Base-by-base conservation (phyloP, 2,113 vertebrate species). In the human (Homo sapiens) region DNA sequence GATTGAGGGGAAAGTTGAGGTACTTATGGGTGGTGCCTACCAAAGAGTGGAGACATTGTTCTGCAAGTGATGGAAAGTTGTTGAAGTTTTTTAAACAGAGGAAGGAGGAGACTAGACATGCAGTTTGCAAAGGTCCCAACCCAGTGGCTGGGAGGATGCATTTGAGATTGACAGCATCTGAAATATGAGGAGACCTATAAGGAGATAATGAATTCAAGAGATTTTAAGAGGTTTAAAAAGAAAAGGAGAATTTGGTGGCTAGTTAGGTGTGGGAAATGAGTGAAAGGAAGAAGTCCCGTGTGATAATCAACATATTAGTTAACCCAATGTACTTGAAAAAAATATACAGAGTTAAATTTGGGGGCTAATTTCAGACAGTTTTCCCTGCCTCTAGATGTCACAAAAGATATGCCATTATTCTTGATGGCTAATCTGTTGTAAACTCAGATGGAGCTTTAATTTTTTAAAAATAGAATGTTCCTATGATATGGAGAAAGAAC, bases 361-460 rank as follows among this genome's bases (percentile, higher is more conserved):
- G 27, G 30, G 27, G 13, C 27, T 87, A 52, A 94, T 75, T 90
- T 87, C 18, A 84, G 78, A 48, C 73, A 55, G 75, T 40, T 82
- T 85, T 94, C 23, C 11, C 20, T 61, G 9, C 50, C 22, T 78
- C 40, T 88, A 59, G 61, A 76, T 81, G 45, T 83, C 43, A 32
- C 32, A 57, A 76, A 93, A 32, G 48, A 78, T 35, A 61, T 61
- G 50, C 4, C 30, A 25, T 89, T 92, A 45, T 84, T 90, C 64
- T 84, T 93, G 72, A 30, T 93, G 30, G 78, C 4, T 22, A 22
- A 38, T 94, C 76, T 88, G 18, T 64, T 7, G 20, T 90, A 82
- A 94, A 97, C 57, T 97, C 97, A 98, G 94, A 64, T 70, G 38
- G 92, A 78, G 81, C 30, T 96, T 97, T 97, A 81, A 85, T 38